Base-by-base conservation (phyloP, 1,140 invertebrate species). In the Probaryconus sp. region DNA sequence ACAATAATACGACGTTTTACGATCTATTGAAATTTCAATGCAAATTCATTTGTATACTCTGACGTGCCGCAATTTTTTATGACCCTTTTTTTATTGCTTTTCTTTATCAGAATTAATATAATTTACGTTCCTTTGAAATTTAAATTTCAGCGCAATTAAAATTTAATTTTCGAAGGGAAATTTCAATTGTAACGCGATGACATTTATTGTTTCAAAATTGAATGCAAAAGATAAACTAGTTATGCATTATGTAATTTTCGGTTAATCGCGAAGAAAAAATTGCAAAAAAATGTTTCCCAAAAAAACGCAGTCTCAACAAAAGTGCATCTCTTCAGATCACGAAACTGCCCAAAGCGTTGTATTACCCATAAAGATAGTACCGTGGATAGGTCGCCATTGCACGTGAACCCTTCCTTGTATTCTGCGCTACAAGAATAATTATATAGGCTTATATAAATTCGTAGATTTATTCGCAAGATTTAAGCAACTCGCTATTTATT, bases 311-410 rank as follows among this genome's bases (percentile, higher is more conserved):
- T 13, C 30, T 48, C 24, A 28, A 45, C 35, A 11, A 58, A 64
- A 51, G 51, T 56, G 40, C 50, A 53, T 31, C 64, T 64, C 56
- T 67, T 56, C 37, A 63, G 80, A 81, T 79, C 78, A 79, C 73
- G 75, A 81, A 81, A 81, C 77, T 80, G 81, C 81, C 81, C 69
- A 81, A 80, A 81, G 81, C 81, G 78, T 50, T 79, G 80, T 71
- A 79, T 78, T 77, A 78, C 75, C 79, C 76, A 82, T 83, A 82
- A 83, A 83, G 81, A 83, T 83, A 81, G 67, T 70, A 64, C 55
- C 58, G 35, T 71, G 74, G 74, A 79, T 79, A 78, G 70, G 75
- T 76, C 64, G 69, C 81, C 79, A 68, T 75, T 72, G 72, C 75
- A 73, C 76, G 72, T 67, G 60, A 80, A 81, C 75, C 79, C 79